phyloP scores from a whole-genome alignment of 2,113 vertebrate genomes.

The Rostratula benghalensis region DNA sequence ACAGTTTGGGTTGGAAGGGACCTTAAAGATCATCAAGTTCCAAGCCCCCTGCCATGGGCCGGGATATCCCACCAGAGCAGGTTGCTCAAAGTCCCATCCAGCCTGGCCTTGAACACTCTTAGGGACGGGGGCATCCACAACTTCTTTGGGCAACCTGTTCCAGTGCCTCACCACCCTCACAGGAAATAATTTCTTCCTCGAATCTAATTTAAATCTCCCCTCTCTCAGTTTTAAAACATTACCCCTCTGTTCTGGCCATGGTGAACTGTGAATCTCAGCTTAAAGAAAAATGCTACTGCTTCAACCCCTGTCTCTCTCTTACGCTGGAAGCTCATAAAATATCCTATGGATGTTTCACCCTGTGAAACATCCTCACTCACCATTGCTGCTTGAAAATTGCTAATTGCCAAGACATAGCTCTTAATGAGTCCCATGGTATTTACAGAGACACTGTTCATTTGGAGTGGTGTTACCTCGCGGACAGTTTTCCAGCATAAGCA shows the following conservation, averaged over 20 bases:
- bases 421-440: background rate
- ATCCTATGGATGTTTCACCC: background rate
- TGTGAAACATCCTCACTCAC: background rate
- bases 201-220: no score
- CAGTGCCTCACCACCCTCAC: no score
- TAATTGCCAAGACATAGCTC: background rate
- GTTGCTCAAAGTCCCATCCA: no score
- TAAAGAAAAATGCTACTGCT: background rate
- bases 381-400: background rate
- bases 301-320: background rate
- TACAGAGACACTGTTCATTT: background rate
- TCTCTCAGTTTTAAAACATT: no score
- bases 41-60: no score
- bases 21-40: no score
- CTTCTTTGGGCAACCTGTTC: no score
- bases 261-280: background rate
- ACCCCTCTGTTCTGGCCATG: background rate
- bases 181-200: no score
- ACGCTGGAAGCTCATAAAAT: background rate
- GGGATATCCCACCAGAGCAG: no score
- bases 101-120: no score
- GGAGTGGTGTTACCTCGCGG: background rate
- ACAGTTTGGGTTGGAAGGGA: no score
- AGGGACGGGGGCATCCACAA: no score
- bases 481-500: background rate